Evolutionary conservation across 92 coral and sea anemone species (phyloP).

Genomic region (Montipora capitata): DNA sequence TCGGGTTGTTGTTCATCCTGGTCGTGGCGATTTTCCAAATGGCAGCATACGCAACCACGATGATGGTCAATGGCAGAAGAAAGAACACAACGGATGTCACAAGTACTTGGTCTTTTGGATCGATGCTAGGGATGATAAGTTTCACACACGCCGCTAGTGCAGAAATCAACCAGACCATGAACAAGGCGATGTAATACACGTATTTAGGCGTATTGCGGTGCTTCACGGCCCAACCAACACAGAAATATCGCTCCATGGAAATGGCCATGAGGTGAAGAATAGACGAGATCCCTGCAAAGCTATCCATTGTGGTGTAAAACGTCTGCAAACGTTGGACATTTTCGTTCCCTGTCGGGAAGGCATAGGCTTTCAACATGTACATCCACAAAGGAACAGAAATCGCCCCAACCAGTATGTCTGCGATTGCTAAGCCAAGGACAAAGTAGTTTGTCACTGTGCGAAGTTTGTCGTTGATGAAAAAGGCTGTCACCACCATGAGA

Average conservation of each 20-base stretch:
- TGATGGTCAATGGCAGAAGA: conserved; percentile 80
- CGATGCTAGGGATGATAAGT: conserved; percentile 49
- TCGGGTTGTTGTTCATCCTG: conserved; percentile 89
- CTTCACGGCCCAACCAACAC: conserved; percentile 93
- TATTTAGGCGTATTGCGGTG: conserved; percentile 84
- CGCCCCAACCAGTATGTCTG: conserved; percentile 90
- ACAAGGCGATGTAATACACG: conserved; percentile 83
- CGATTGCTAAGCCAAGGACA: conserved; percentile 86
- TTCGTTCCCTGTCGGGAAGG: background rate
- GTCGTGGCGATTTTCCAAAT: conserved; percentile 90
- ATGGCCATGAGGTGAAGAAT: conserved; percentile 87
- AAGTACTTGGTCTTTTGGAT: conserved; percentile 58
- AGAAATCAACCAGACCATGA: conserved; percentile 83
- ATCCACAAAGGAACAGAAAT: conserved; percentile 87
- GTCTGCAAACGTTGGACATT: background rate
- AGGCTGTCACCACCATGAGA: conserved; percentile 79
- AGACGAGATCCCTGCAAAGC: conserved; percentile 88
- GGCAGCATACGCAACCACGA: conserved; percentile 86
- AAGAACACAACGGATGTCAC: conserved; percentile 80
- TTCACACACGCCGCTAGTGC: conserved; percentile 78
- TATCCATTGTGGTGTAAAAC: conserved; percentile 69
- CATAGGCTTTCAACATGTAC: conserved; percentile 49
- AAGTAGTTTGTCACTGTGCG: conserved; percentile 85
- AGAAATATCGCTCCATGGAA: conserved; percentile 86
- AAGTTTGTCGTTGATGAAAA: conserved; percentile 86